Evolutionary conservation across 2,888 invertebrate species (phyloP).

Genomic region (Leucozona laternaria): DNA sequence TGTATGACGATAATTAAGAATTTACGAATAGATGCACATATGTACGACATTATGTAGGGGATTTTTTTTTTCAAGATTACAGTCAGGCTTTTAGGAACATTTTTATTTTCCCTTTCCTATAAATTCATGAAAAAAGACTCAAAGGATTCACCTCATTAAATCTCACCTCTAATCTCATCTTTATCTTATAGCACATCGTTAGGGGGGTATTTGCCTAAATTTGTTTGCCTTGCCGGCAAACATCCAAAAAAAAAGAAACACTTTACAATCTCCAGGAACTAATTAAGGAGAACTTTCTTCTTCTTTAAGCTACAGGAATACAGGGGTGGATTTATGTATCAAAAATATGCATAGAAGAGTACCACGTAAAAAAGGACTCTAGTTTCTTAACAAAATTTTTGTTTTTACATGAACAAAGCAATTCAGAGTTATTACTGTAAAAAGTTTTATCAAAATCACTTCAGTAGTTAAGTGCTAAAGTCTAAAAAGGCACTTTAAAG

Average conservation of each 20-base stretch:
- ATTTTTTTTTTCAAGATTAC: background rate
- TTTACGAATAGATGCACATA: background rate
- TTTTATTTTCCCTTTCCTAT: background rate
- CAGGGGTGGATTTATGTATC: background rate
- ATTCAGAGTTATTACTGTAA: too few species aligned
- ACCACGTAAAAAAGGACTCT: too few species aligned
- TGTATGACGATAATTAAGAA: background rate
- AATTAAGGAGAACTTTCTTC: conserved; percentile 64
- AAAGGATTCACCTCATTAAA: conserved; percentile 72
- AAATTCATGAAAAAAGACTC: conserved; percentile 27
- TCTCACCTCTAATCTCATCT: conserved; percentile 67
- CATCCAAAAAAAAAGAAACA: conserved; percentile 61
- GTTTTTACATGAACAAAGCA: too few species aligned
- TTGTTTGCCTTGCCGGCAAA: conserved; percentile 65
- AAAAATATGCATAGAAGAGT: too few species aligned
- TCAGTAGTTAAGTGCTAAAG: too few species aligned
- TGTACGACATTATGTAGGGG: background rate
- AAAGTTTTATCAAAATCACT: too few species aligned
- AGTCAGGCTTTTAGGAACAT: background rate
- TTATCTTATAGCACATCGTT: conserved; percentile 56
- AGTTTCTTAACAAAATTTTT: too few species aligned
- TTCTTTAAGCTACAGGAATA: background rate
- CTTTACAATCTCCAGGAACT: conserved; percentile 53
- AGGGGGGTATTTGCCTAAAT: conserved; percentile 45
- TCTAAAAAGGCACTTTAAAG: too few species aligned